Percentiles rank a stretch among this genome's conserved stretches.
Evolutionary conservation across 2,888 invertebrate species (phyloP).

Genomic region (Apoderus coryli): DNA sequence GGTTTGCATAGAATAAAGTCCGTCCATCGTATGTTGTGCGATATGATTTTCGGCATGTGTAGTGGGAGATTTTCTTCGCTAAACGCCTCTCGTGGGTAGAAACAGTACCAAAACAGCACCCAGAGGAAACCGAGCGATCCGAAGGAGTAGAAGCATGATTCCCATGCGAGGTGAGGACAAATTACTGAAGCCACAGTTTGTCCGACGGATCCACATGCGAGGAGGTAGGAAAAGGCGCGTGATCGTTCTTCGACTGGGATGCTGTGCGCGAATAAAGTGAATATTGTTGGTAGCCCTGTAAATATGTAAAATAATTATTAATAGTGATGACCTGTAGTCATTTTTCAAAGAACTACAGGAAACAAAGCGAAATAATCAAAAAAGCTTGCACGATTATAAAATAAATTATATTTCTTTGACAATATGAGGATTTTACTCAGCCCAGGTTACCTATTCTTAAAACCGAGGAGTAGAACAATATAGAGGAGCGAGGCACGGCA

Average conservation of each 20-base stretch:
- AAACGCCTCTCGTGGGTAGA: constrained; percentile 41
- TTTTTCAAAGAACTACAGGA: no score
- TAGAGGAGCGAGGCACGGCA: no score
- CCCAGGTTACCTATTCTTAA: no score
- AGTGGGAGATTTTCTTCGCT: constrained; percentile 41
- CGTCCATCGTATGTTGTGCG: constrained; percentile 43
- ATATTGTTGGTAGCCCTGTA: constrained; percentile 57
- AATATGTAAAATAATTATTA: no score
- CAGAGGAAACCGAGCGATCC: constrained; percentile 52
- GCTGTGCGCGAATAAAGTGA: constrained; percentile 57
- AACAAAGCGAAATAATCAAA: constrained; percentile 5
- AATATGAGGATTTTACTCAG: no score
- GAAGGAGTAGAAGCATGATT: constrained; percentile 51
- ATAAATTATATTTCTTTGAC: no score
- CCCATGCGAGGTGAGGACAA: constrained; percentile 54
- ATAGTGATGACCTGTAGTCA: no score
- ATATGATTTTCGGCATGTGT: constrained; percentile 40
- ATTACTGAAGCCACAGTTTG: constrained; percentile 60
- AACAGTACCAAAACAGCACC: constrained; percentile 47
- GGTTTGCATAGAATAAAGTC: constrained; percentile 54
- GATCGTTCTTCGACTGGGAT: constrained; percentile 58
- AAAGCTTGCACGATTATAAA: constrained; percentile 1
- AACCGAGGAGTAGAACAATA: no score
- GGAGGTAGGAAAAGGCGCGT: constrained; percentile 55
- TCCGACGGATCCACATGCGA: constrained; percentile 59